Percentiles rank a stretch among this genome's conserved stretches.
phyloP scores from a whole-genome alignment of 2,888 invertebrate genomes.

The Mesopsocus fuscifrons region DNA sequence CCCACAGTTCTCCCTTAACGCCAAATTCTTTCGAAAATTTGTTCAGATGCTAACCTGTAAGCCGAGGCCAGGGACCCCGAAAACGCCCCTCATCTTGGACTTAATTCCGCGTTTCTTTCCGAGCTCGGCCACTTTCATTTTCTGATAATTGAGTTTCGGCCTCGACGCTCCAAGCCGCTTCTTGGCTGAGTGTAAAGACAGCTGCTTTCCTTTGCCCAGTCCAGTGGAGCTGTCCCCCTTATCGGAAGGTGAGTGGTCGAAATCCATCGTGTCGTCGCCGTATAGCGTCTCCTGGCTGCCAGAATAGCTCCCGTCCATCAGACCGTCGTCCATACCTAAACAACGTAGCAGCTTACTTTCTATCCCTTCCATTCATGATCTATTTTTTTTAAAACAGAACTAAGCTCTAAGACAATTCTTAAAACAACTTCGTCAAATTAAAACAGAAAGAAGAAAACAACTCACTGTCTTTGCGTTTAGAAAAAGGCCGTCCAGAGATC shows the following conservation, averaged over 20 bases:
- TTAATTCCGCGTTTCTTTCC: constrained; percentile 71
- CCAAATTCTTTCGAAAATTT: too few relatives aligned
- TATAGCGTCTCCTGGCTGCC: constrained; percentile 47
- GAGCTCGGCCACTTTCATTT: constrained; percentile 53
- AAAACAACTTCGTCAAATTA: too few relatives aligned
- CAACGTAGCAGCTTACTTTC: too few relatives aligned
- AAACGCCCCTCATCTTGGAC: constrained; percentile 70
- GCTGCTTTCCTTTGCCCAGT: constrained; percentile 61
- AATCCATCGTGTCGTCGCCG: constrained; percentile 29
- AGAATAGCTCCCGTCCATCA: constrained; percentile 33
- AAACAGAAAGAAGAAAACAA: constrained; percentile 14
- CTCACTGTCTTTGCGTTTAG: constrained; percentile 36
- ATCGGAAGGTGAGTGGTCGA: constrained; percentile 24
- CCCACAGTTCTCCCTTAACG: too few relatives aligned
- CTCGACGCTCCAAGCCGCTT: constrained; percentile 45
- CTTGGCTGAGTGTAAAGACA: constrained; percentile 55
- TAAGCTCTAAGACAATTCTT: too few relatives aligned
- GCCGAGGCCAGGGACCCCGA: constrained; percentile 61
- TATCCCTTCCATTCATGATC: too few relatives aligned
- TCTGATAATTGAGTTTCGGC: constrained; percentile 40
- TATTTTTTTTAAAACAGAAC: too few relatives aligned
- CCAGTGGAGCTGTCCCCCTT: constrained; percentile 39
- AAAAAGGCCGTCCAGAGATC: constrained; percentile 23
- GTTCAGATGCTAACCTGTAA: too few relatives aligned
- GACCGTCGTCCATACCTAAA: constrained; percentile 45